Percentiles rank a stretch among this genome's conserved stretches.
phyloP scores from a whole-genome alignment of 2,888 invertebrate species.

The Archips crataeganus region DNA sequence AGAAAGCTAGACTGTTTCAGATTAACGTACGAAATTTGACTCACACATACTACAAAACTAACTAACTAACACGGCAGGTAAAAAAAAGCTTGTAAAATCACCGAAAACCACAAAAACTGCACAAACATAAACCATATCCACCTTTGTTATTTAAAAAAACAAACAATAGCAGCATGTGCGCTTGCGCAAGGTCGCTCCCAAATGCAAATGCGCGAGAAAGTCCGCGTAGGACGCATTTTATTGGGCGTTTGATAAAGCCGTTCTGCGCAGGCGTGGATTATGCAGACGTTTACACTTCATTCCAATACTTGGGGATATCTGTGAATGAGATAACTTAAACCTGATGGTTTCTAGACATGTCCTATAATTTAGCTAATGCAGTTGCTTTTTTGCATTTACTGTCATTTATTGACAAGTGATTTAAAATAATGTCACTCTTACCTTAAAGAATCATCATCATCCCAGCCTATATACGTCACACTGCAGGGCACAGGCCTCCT shows the following conservation, averaged over 20 bases:
- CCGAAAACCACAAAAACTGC: background rate
- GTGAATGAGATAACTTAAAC: background rate
- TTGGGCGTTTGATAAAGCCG: slow-evolving; percentile 18
- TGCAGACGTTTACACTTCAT: slow-evolving; percentile 12
- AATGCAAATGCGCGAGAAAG: slow-evolving; percentile 29
- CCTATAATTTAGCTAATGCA: too few relatives aligned
- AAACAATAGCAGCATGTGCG: slow-evolving; percentile 22
- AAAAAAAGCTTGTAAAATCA: too few relatives aligned
- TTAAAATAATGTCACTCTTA: too few relatives aligned
- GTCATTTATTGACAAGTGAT: too few relatives aligned
- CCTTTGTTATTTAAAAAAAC: slow-evolving; percentile 9
- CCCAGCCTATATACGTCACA: too few relatives aligned
- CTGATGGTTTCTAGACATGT: background rate
- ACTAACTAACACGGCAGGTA: too few relatives aligned
- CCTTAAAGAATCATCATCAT: too few relatives aligned
- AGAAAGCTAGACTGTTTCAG: too few relatives aligned
- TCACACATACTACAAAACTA: too few relatives aligned
- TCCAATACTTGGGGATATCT: background rate
- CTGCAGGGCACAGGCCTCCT: too few relatives aligned
- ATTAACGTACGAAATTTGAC: too few relatives aligned
- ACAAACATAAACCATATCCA: background rate
- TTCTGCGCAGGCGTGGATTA: slow-evolving; percentile 21
- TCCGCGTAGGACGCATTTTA: slow-evolving; percentile 30
- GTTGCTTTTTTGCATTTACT: too few relatives aligned
- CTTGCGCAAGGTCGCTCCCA: slow-evolving; percentile 24